Evolutionary conservation across 2,797 vertebrate species (phyloP), one percentile per base, ranked within the genome.

Genomic region (Hapalemur alaotrensis): DNA sequence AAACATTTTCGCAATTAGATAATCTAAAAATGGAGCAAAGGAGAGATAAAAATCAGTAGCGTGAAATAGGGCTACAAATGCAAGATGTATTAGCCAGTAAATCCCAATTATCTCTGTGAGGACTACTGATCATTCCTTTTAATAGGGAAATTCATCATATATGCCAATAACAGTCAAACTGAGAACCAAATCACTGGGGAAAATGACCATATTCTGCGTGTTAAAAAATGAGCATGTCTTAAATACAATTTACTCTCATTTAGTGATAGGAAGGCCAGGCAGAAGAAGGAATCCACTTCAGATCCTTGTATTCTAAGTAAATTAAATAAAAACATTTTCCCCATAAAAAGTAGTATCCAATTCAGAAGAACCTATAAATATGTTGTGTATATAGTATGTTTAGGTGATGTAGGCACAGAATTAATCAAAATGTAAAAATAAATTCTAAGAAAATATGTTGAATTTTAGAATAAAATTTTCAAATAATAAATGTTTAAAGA

Each of bases 381-480:
- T 23, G 28, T 25, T 65, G 69, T 17, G 14, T 81, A 73, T 35
- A 28, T 14, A 79, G 46, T 50, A 81, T 54, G 8, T 46, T 73
- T 89, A 82, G 57, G 48, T 75, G 7, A 82, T 82, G 23, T 8
- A 65, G 57, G n/a, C 30, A 89, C 22, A 94, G 65, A 87, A 80
- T 81, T 80, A 72, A 93, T 50, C 41, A 52, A 52, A 59, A 15
- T 52, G 2, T 35, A 65, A 93, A 87, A 69, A 50, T 80, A 79
- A 87, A 87, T 89, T 83, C 32, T 52, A 89, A 52, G 32, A 80
- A 90, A 80, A 90, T n/a, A 89, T 4, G 11, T 38, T 79, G 14
- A 72, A 73, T 63, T 80, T 89, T 93, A 65, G 79, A 78, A 89
- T 54, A 79, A 84, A 95, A 6, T 5, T 89, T 84, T 63, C 38